Evolutionary conservation across 2,888 invertebrate species (phyloP).

Genomic region (Bruchidius siliquastri): DNA sequence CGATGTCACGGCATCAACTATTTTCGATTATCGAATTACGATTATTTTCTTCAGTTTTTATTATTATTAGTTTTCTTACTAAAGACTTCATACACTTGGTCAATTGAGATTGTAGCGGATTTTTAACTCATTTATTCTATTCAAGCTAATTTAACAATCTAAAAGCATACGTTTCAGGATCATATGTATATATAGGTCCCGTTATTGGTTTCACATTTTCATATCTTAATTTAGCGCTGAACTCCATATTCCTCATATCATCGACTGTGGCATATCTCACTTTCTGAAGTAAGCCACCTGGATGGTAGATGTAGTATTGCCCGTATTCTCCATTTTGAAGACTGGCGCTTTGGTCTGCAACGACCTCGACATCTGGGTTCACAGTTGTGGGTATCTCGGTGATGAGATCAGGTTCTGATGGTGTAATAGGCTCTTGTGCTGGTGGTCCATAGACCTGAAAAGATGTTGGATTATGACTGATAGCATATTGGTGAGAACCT

Average conservation of each 20-base stretch:
- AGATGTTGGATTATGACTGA: no score
- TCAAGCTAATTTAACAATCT: conserved; percentile 3
- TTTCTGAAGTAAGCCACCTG: conserved; percentile 58
- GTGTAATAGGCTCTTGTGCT: conserved; percentile 4
- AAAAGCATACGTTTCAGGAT: conserved; percentile 27
- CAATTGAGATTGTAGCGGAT: no score
- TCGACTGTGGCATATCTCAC: conserved; percentile 57
- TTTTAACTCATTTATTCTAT: no score
- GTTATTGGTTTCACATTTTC: conserved; percentile 59
- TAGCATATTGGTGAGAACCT: no score
- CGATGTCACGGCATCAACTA: no score
- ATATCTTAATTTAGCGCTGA: conserved; percentile 60
- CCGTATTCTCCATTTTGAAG: conserved; percentile 45
- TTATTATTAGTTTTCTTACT: no score
- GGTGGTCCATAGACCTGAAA: conserved; percentile 16
- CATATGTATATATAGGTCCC: conserved; percentile 56
- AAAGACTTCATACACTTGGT: no score
- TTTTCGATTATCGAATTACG: no score
- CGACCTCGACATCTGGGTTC: conserved; percentile 14
- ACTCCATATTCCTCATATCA: conserved; percentile 56
- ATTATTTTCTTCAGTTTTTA: no score
- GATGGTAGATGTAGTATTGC: conserved; percentile 61
- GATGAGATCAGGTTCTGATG: conserved; percentile 14
- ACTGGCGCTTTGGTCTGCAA: conserved; percentile 8
- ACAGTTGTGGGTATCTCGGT: conserved; percentile 23